Evolutionary conservation across 2,113 vertebrate species (phyloP).

Genomic region (Hiodon tergisus): DNA sequence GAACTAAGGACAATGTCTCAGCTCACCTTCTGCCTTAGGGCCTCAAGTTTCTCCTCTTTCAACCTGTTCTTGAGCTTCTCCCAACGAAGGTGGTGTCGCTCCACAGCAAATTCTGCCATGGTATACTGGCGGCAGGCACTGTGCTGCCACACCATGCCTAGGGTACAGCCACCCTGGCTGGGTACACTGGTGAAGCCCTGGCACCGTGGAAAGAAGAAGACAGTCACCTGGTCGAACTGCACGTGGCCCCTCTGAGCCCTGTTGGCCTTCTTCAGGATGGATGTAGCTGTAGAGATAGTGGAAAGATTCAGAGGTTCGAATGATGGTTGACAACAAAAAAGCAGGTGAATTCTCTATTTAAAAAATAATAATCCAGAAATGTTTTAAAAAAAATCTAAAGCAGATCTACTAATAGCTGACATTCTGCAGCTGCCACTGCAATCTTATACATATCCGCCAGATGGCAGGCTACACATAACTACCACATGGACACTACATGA

Average conservation of each 20-base stretch:
- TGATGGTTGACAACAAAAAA: too few species aligned
- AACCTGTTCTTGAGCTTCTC: constrained; percentile 78
- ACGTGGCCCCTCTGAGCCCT: constrained; percentile 70
- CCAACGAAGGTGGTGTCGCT: constrained; percentile 68
- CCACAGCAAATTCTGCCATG: constrained; percentile 76
- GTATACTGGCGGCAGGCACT: constrained; percentile 73
- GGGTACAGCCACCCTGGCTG: constrained; percentile 87
- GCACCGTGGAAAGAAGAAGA: constrained; percentile 93
- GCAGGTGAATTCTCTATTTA: neutral
- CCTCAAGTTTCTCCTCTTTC: constrained; percentile 83
- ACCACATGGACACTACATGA: neutral
- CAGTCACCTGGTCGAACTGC: constrained; percentile 82
- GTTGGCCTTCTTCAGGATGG: constrained; percentile 86
- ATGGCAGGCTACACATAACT: constrained; percentile 18
- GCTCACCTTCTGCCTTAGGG: constrained; percentile 72
- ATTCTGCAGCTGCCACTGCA: constrained; percentile 21
- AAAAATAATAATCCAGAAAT: neutral
- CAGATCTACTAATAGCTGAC: neutral
- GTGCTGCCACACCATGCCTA: constrained; percentile 87
- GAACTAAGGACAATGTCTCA: neutral
- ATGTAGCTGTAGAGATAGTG: constrained; percentile 61
- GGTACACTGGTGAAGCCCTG: constrained; percentile 96
- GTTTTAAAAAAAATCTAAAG: neutral
- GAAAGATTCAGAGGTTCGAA: too few species aligned
- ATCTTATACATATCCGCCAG: constrained; percentile 33